Conservation (phyloP, 2,797 vertebrate species). For the Cryptoblepharus egeriae region DNA sequence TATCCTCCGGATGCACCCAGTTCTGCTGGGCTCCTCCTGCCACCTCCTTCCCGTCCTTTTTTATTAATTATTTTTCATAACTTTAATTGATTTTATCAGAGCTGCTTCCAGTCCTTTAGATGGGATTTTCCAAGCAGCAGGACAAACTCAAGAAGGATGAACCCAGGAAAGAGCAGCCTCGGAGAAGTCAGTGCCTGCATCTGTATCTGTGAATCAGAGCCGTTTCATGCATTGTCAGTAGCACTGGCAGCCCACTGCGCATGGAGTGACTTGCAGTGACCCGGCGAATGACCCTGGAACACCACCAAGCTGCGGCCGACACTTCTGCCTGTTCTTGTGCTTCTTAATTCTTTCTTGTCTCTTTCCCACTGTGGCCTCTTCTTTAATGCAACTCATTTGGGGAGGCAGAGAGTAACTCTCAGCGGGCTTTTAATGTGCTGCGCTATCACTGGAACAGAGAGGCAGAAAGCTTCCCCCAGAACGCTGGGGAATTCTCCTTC, state of each 20-base stretch:
- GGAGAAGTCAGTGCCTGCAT: too few species aligned
- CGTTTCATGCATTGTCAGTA: too few species aligned
- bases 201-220: neutral
- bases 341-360: conserved; percentile 6
- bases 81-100: too few species aligned
- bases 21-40: too few species aligned
- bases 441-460: neutral
- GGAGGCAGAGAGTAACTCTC: conserved; percentile 1
- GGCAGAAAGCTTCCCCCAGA: neutral
- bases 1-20: too few species aligned
- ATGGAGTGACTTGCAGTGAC: neutral
- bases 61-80: too few species aligned
- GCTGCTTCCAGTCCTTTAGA: too few species aligned
- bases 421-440: neutral
- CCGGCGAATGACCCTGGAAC: neutral
- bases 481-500: neutral
- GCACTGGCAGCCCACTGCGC: neutral
- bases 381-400: neutral
- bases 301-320: neutral
- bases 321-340: neutral
- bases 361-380: neutral
- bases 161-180: neutral
- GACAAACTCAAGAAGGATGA: too few species aligned
- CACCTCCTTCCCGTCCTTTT: too few species aligned
- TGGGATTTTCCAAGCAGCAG: too few species aligned